A percentile compares a stretch with the other conserved stretches of the same genome.
Conservation (phyloP, 2,797 vertebrate species). For the Chanos chanos region DNA sequence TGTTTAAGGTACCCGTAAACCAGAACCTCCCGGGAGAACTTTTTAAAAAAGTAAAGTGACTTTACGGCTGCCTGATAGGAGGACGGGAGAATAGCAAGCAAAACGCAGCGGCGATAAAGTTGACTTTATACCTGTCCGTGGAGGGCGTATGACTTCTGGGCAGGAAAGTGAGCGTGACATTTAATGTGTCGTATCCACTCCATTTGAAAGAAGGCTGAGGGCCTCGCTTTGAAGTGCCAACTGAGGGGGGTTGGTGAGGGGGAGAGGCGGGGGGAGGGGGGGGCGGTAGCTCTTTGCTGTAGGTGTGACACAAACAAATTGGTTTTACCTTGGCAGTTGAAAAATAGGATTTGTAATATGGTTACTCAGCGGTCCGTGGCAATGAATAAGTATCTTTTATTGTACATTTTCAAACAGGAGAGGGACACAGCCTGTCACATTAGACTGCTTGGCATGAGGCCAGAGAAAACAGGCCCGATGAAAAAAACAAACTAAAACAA, state of each 20-base stretch:
- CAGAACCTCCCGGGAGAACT: too few species aligned
- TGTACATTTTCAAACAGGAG: background rate
- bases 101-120: too few species aligned
- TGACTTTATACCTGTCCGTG: background rate
- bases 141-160: conserved; percentile 34
- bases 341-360: conserved; percentile 30
- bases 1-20: too few species aligned
- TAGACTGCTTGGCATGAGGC: background rate
- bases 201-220: conserved; percentile 31
- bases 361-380: background rate
- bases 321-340: conserved; percentile 27
- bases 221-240: conserved; percentile 13
- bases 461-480: background rate
- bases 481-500: background rate
- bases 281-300: background rate
- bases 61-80: background rate
- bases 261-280: conserved; percentile 21
- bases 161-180: conserved; percentile 40
- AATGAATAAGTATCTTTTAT: conserved; percentile 19
- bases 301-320: conserved; percentile 41
- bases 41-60: background rate
- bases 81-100: too few species aligned
- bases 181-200: conserved; percentile 38
- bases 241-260: conserved; percentile 10
- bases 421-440: conserved; percentile 23